phyloP scores from a whole-genome alignment of 2,888 invertebrate species.

The Halictus ligatus region DNA sequence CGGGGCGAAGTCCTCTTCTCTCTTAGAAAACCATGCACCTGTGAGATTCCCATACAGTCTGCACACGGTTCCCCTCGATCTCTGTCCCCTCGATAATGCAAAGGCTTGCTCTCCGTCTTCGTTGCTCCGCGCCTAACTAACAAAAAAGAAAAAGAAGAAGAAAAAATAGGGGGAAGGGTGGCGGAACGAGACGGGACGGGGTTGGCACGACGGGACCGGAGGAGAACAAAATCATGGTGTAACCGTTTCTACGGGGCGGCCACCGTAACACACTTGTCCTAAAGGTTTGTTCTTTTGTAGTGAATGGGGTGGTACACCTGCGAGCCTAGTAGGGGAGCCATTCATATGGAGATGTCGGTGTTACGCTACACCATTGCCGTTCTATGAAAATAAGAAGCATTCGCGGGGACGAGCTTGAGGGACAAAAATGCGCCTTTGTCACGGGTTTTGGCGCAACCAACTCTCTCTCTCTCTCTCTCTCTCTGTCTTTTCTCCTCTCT shows the following conservation, averaged over 20 bases:
- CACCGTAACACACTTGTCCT: constrained; percentile 81
- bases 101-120: constrained; percentile 60
- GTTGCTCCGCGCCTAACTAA: constrained; percentile 55
- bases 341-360: constrained; percentile 82
- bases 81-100: constrained; percentile 75
- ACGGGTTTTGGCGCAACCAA: constrained; percentile 44
- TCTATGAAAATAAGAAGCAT: constrained; percentile 75
- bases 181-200: constrained; percentile 5
- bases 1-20: constrained; percentile 70
- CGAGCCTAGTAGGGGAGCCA: constrained; percentile 79
- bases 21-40: constrained; percentile 82
- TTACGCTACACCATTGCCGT: constrained; percentile 80
- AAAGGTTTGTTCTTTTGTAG: constrained; percentile 77
- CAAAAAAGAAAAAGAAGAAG: constrained; percentile 10
- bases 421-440: constrained; percentile 65
- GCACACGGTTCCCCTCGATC: constrained; percentile 71
- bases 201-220: constrained; percentile 26
- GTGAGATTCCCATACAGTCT: constrained; percentile 83
- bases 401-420: constrained; percentile 32
- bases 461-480: background rate
- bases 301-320: constrained; percentile 82
- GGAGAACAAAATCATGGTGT: constrained; percentile 79
- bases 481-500: background rate
- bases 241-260: constrained; percentile 80
- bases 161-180: constrained; percentile 13